A percentile compares a stretch with the other conserved stretches of the same genome.
Conservation (phyloP, 1,140 invertebrate species). For the Orussus abietinus region DNA sequence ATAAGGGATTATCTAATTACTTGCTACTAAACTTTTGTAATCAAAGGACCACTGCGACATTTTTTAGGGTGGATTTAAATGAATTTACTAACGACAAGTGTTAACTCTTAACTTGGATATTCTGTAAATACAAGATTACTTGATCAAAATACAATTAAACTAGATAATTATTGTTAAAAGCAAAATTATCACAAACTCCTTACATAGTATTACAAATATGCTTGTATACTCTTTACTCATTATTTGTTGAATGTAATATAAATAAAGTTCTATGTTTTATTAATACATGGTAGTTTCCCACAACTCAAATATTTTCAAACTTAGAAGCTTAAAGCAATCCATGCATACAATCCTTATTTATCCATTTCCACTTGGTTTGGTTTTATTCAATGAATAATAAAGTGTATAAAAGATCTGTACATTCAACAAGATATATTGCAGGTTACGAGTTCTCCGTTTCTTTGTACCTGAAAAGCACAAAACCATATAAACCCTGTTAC, state of each 20-base stretch:
- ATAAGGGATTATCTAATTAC: slow-evolving; percentile 33
- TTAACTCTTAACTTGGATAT: slow-evolving; percentile 36
- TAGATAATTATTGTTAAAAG: slow-evolving; percentile 31
- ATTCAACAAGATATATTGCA: too few species aligned
- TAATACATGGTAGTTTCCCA: slow-evolving; percentile 25
- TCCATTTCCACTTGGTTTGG: too few species aligned
- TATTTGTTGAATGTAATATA: slow-evolving; percentile 47
- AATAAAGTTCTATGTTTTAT: slow-evolving; percentile 51
- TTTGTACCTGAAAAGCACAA: slow-evolving; percentile 61
- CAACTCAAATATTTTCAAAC: too few species aligned
- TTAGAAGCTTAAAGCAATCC: too few species aligned
- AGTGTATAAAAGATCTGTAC: too few species aligned
- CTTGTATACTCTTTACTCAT: slow-evolving; percentile 37
- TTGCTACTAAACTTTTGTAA: slow-evolving; percentile 36
- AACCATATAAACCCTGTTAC: slow-evolving; percentile 15
- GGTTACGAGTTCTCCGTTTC: slow-evolving; percentile 68
- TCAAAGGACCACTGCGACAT: slow-evolving; percentile 37
- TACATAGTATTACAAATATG: slow-evolving; percentile 34
- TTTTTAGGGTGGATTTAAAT: slow-evolving; percentile 33
- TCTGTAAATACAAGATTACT: slow-evolving; percentile 42
- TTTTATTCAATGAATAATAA: too few species aligned
- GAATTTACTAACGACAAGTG: slow-evolving; percentile 37
- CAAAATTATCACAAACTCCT: slow-evolving; percentile 24
- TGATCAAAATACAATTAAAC: slow-evolving; percentile 34
- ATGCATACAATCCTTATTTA: too few species aligned